Evolutionary conservation across 1,140 invertebrate genomes (phyloP), one percentile per base, ranked within the genome.

Genomic region (Schlechtendalia chinensis): DNA sequence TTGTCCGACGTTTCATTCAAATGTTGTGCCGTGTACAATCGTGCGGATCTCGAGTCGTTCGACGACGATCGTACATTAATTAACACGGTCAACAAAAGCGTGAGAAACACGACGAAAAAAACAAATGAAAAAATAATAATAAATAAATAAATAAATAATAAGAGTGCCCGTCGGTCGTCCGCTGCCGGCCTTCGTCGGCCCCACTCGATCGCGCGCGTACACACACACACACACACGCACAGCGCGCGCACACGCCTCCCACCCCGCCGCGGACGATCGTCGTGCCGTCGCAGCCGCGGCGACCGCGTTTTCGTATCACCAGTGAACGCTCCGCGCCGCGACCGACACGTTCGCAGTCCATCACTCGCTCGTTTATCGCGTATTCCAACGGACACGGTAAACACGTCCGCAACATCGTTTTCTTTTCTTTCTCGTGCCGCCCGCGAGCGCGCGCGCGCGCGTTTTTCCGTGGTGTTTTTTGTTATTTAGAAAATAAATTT

Each of bases 231-330:
- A n/a, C n/a, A n/a, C n/a, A n/a, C n/a, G n/a, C n/a, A n/a, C n/a
- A n/a, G n/a, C n/a, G n/a, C n/a, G n/a, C n/a, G n/a, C n/a, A n/a
- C n/a, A n/a, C n/a, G n/a, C n/a, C n/a, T n/a, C n/a, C n/a, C n/a
- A n/a, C n/a, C n/a, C n/a, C 56, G 56, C 56, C 39, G 53, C 71
- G 29, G 54, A 8, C 50, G n/a, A n/a, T n/a, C 32, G 32, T 8
- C 32, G 32, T 39, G 32, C 53, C 53, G 71, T n/a, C 32, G 53
- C 56, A 8, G 24, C 56, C 74, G 74, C 32, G 19, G 8, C 74
- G 75, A 79, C 56, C 75, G 56, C 75, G 56, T 79, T 79, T 79
- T 61, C 75, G 11, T 79, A 63, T 61, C 75, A 79, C 75, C 75
- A 79, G 75, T 79, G 22, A 79, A 50, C 39, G 58, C 45, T 77